Base-by-base conservation (phyloP, 92 coral and sea anemone genomes). In the Epizoanthus scotinus region DNA sequence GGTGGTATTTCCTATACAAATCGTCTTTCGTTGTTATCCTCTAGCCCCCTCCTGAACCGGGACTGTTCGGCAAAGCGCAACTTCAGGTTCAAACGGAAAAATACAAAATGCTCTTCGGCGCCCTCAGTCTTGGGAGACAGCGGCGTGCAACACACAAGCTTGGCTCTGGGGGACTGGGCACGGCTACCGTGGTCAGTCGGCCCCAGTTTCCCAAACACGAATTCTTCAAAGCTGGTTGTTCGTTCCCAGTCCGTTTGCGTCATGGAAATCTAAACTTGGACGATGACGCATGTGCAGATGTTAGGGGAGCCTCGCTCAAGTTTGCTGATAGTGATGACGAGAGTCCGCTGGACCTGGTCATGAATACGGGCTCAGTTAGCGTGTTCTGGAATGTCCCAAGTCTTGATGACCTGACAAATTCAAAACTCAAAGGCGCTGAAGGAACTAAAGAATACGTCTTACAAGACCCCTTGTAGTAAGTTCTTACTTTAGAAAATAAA, bases 181-280 rank as follows among this genome's bases (percentile, higher is more conserved):
- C 85, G 0, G 87, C 82, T 24, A 85, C 67, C 77, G 82, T 89
- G 20, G 91, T 74, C n/a, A 34, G 65, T 54, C 21, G 87, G 71
- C 98, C 95, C 64, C 78, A 79, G 68, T 91, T 92, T 83, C 98
- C 98, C 7, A 90, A 87, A 40, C 81, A 83, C 71, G 86, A 86
- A 52, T 54, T 86, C 47, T 86, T 86, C 44, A 61, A 75, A 27
- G 86, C 90, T n/a, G 86, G 83, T n/a, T 81, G 87, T 54, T 38
- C 60, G 38, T 87, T 87, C 56, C 79, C 90, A 21, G 87, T 83
- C 17, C 79, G 87, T 18, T 40, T 87, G 28, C 90, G 90, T 36
- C 90, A 87, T 66, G 90, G 64, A 57, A 82, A 87, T 50, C 66
- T 82, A 9, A 87, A 82, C 52, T 27, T 62, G 60, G 55, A 47